Conservation (phyloP, 1,140 invertebrate species). For the Euglossa dilemma region DNA sequence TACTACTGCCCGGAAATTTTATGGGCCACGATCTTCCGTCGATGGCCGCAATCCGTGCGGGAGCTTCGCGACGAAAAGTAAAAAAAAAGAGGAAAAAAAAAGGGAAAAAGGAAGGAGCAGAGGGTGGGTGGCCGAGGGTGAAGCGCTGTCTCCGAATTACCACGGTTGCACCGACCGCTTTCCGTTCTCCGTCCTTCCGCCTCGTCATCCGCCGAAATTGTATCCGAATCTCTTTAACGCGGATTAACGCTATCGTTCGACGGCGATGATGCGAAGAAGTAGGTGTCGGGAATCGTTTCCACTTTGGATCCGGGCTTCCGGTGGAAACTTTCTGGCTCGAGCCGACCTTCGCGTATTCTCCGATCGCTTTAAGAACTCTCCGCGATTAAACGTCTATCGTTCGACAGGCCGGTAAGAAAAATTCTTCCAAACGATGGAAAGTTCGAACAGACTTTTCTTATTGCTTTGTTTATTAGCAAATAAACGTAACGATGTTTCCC, state of each 20-base stretch:
- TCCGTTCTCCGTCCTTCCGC: not conserved
- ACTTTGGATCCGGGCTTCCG: too few species aligned
- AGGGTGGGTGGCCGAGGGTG: not conserved
- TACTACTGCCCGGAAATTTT: constrained; percentile 77
- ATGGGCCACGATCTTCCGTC: constrained; percentile 68
- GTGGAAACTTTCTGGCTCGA: too few species aligned
- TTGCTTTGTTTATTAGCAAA: too few species aligned
- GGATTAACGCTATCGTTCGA: constrained; percentile 8
- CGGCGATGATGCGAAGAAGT: too few species aligned
- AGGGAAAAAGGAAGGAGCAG: not conserved
- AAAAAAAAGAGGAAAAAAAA: not conserved
- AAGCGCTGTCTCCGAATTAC: constrained; percentile 5
- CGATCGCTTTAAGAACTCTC: too few species aligned
- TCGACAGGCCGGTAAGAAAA: too few species aligned
- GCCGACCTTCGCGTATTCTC: too few species aligned
- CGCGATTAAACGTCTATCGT: too few species aligned
- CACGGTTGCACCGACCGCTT: not conserved
- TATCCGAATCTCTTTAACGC: not conserved
- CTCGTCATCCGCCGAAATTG: not conserved
- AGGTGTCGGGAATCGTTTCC: too few species aligned
- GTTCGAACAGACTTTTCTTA: too few species aligned
- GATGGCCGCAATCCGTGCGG: constrained; percentile 48
- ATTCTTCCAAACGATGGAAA: too few species aligned
- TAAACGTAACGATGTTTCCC: too few species aligned
- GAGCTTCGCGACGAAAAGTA: constrained; percentile 25